Evolutionary conservation across 2,113 vertebrate genomes (phyloP).

Genomic region (Microtus ochrogaster): DNA sequence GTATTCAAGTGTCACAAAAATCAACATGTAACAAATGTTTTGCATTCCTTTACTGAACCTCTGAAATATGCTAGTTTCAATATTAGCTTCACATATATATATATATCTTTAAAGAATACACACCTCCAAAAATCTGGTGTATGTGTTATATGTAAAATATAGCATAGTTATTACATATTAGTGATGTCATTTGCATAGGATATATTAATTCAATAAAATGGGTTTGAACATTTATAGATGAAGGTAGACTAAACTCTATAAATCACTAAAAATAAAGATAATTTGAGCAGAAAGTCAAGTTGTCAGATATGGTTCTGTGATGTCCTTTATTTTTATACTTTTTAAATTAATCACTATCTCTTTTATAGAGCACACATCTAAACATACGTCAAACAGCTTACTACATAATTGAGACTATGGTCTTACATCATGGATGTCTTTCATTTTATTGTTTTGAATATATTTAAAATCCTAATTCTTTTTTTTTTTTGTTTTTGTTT

Average conservation of each 20-base stretch:
- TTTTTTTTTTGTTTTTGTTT: too few species aligned
- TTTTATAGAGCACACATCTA: neutral
- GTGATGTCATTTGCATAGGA: neutral
- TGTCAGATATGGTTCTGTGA: neutral
- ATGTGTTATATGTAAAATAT: neutral
- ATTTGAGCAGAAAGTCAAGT: neutral
- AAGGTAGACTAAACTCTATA: neutral
- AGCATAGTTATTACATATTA: neutral
- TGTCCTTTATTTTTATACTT: constrained; percentile 2
- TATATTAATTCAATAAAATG: neutral
- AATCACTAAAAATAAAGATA: neutral
- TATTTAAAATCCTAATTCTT: neutral
- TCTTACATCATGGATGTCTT: neutral
- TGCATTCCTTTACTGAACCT: neutral
- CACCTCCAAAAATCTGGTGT: neutral
- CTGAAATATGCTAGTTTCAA: neutral
- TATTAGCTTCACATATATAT: neutral
- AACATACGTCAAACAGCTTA: neutral
- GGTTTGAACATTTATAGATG: neutral
- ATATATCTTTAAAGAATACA: neutral
- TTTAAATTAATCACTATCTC: neutral
- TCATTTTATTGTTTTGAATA: neutral
- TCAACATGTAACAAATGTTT: neutral
- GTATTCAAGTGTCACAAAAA: neutral
- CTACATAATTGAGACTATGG: neutral